A percentile compares a stretch with the other conserved stretches of the same genome.
Conservation (phyloP, 2,113 vertebrate genomes). For the Tichodroma muraria region DNA sequence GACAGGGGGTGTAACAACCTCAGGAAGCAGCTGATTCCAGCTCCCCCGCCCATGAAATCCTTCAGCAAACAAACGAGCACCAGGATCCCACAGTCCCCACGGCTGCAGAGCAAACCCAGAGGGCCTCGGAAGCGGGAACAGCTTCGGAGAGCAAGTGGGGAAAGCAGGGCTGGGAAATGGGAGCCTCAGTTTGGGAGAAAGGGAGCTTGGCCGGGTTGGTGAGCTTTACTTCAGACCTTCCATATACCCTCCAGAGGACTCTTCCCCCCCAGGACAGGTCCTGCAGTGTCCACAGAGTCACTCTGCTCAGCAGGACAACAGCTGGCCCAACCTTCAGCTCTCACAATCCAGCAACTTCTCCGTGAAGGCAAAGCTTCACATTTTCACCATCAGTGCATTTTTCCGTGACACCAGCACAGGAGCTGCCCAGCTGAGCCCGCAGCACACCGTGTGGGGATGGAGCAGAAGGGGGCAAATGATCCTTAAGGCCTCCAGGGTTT, state of each 20-base stretch:
- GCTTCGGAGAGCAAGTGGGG: constrained; percentile 11
- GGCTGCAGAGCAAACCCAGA: constrained; percentile 17
- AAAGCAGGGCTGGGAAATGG: constrained; percentile 7
- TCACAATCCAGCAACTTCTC: not conserved
- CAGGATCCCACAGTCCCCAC: constrained; percentile 17
- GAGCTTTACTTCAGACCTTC: not conserved
- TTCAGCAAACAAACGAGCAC: not conserved
- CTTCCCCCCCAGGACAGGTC: not conserved
- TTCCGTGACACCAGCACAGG: not conserved
- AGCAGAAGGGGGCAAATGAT: not conserved
- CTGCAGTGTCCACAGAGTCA: not conserved
- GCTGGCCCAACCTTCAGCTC: not conserved
- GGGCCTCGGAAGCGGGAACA: not conserved
- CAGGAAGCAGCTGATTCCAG: not conserved
- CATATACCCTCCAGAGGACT: not conserved
- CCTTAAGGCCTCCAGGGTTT: constrained; percentile 68
- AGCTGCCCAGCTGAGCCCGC: not conserved
- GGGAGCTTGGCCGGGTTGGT: not conserved
- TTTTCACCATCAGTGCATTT: not conserved
- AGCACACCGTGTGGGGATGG: not conserved
- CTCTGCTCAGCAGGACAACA: constrained; percentile 21
- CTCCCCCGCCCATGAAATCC: not conserved
- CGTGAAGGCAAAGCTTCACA: not conserved
- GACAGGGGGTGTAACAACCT: not conserved
- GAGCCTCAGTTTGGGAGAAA: not conserved